Conservation (phyloP, 2,113 vertebrate genomes). For the Microcebus griseorufus region DNA sequence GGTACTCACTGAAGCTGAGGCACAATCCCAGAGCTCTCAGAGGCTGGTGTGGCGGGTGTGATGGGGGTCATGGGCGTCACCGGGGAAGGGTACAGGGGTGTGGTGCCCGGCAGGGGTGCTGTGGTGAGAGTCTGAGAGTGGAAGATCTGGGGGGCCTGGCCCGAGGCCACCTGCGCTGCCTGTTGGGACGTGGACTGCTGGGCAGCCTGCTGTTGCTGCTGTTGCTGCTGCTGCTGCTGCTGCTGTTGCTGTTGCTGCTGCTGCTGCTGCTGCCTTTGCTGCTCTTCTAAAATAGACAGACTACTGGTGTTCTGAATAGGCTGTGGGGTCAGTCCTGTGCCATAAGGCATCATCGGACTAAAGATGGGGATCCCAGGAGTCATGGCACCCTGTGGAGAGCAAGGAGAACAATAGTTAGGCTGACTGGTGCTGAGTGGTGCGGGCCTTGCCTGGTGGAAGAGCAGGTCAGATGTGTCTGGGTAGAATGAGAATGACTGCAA, state of each 20-base stretch:
- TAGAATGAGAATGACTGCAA: not conserved
- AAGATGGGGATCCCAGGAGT: slow-evolving; percentile 95
- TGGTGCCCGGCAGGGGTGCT: slow-evolving; percentile 95
- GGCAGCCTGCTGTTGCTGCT: slow-evolving; percentile 75
- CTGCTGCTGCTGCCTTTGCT: slow-evolving; percentile 94
- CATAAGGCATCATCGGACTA: slow-evolving; percentile 98
- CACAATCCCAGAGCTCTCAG: slow-evolving; percentile 98
- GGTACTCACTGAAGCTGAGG: slow-evolving; percentile 96
- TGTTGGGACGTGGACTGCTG: slow-evolving; percentile 88
- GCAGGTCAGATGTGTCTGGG: not conserved
- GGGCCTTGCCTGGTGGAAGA: not conserved
- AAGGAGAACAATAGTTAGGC: not conserved
- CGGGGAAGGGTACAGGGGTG: slow-evolving; percentile 93
- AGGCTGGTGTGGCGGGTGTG: slow-evolving; percentile 95
- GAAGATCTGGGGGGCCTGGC: slow-evolving; percentile 96
- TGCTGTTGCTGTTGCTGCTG: slow-evolving; percentile 91
- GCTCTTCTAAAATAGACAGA: slow-evolving; percentile 94
- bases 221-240: slow-evolving; percentile 82
- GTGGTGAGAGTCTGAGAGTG: slow-evolving; percentile 96
- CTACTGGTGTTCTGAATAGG: slow-evolving; percentile 96
- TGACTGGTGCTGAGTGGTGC: not conserved
- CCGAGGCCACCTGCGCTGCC: slow-evolving; percentile 88
- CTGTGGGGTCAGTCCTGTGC: slow-evolving; percentile 96
- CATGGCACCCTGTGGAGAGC: slow-evolving; percentile 91
- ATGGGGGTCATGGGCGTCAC: slow-evolving; percentile 98